Conservation (phyloP, 2,797 vertebrate species). For the Alcedo atthis region DNA sequence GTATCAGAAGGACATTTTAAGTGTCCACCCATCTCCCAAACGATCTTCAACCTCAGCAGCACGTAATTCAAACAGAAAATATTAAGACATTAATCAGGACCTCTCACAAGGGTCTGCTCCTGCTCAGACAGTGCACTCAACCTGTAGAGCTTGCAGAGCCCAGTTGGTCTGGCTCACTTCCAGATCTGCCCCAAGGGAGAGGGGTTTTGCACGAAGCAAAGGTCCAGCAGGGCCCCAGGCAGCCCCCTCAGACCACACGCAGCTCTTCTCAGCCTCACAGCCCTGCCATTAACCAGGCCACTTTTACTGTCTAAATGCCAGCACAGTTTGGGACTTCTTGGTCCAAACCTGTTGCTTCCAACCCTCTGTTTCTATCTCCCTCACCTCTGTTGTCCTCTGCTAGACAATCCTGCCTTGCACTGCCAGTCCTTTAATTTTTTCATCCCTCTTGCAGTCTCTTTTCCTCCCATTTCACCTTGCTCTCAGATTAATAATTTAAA, state of each 20-base stretch:
- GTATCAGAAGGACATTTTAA: not conserved
- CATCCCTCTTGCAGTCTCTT: not conserved
- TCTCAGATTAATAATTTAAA: constrained; percentile 3
- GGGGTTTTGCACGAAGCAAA: not conserved
- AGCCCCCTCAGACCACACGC: accelerated
- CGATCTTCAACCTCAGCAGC: not conserved
- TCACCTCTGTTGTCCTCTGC: not conserved
- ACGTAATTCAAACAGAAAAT: not conserved
- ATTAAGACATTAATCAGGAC: not conserved
- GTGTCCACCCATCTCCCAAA: not conserved
- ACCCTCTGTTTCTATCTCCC: accelerated
- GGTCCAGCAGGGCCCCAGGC: not conserved
- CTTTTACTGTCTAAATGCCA: not conserved
- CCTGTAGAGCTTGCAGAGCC: not conserved
- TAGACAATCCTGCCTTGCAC: not conserved
- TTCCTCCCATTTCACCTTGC: not conserved
- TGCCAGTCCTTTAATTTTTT: not conserved
- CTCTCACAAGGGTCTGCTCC: not conserved
- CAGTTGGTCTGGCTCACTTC: not conserved
- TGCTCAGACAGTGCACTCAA: not conserved
- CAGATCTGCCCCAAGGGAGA: not conserved
- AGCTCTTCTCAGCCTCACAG: not conserved
- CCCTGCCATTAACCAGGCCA: accelerated
- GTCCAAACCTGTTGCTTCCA: not conserved
- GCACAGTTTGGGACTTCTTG: not conserved